Evolutionary conservation across 2,888 invertebrate species (phyloP).

Genomic region (Omphaloscelis lunosa): DNA sequence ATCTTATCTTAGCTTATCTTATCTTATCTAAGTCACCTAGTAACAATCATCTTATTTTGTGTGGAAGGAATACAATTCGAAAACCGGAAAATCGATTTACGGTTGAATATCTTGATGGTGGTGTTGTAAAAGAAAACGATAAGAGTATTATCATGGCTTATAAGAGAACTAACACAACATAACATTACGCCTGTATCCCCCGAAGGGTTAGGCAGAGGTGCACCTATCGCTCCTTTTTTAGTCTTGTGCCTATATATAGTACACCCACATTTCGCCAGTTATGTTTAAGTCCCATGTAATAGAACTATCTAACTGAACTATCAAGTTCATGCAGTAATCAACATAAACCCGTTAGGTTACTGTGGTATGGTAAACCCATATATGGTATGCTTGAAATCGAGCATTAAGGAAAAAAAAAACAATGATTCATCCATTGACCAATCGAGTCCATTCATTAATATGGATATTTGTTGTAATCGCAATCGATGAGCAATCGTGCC

Average conservation of each 20-base stretch:
- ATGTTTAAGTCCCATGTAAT: too few relatives aligned
- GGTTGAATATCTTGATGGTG: not conserved
- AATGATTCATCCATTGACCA: constrained; percentile 55
- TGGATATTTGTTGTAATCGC: constrained; percentile 6
- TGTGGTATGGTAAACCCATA: not conserved
- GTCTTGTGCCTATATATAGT: too few relatives aligned
- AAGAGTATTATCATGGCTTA: not conserved
- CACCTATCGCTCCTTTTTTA: too few relatives aligned
- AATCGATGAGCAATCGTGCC: constrained; percentile 50
- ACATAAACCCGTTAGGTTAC: not conserved
- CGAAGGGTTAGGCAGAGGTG: too few relatives aligned
- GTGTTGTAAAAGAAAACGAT: not conserved
- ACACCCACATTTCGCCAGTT: too few relatives aligned
- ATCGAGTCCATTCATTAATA: constrained; percentile 36
- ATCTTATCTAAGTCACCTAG: constrained; percentile 36
- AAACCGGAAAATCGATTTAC: constrained; percentile 1
- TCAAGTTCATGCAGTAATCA: not conserved
- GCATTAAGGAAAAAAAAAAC: not conserved
- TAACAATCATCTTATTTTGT: not conserved
- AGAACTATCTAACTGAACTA: too few relatives aligned
- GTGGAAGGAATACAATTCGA: not conserved
- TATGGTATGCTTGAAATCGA: constrained; percentile 8
- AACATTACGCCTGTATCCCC: too few relatives aligned
- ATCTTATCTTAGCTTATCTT: too few relatives aligned
- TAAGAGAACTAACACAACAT: too few relatives aligned